Evolutionary conservation across 2,888 invertebrate species (phyloP), one percentile per base, ranked within the genome.

Genomic region (Periphyllus acericola): DNA sequence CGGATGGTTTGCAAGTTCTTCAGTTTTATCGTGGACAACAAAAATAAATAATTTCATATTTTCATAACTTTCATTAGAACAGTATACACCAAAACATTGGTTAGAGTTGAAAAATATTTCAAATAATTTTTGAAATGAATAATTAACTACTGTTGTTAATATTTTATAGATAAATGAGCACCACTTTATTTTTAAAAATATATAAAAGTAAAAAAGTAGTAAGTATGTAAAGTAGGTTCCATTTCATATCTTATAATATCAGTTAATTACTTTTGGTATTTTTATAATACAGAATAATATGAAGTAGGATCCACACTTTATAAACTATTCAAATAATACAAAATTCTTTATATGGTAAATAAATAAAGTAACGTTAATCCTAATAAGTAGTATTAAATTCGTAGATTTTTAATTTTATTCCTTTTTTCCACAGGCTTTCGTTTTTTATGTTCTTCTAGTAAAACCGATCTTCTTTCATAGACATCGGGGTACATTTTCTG

Each of bases 401-500:
- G 21, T 40, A 86, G 80, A 55, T 72, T 86, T 86, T 60, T 74
- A 72, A 55, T 72, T 40, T 32, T 32, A 40, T 80, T 72, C 80
- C 32, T 29, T 17, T 34, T 71, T 80, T 40, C 29, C 25, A 40
- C 5, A 36, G 29, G 17, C 14, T 80, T 79, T n/a, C 11, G 25
- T 80, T 79, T 86, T 17, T 86, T 86, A n/a, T 52, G 78, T n/a
- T 86, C 75, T 66, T 84, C 60, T 72, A 55, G 32, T 2, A 36
- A 29, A 9, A 8, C 8, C 29, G 32, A 40, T 46, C 60, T 87
- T 40, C 25, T 79, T n/a, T 71, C 34, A 74, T 81, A 87, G 25
- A 87, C 87, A 40, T 87, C 87, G 25, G 87, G 87, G 11, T 87
- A 87, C 29, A 87, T n/a, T 40, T 87, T 87, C 32, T 81, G 87